Conservation (phyloP, 92 coral and sea anemone species). For the Galaxea fascicularis region DNA sequence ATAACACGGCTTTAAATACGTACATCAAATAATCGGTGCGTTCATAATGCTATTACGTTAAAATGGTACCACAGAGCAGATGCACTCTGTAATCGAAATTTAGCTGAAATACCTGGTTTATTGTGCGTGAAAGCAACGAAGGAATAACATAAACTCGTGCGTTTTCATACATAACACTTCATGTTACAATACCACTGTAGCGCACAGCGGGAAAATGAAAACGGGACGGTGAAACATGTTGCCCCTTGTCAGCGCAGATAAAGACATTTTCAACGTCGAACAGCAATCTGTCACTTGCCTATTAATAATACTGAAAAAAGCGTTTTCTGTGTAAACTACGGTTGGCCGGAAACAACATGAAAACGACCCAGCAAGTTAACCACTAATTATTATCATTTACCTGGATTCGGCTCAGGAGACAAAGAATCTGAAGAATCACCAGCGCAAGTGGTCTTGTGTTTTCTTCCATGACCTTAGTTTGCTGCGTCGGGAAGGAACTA, state of each 20-base stretch:
- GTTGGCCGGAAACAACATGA: constrained; percentile 30
- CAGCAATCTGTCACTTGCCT: constrained; percentile 48
- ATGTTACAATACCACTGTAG: constrained; percentile 28
- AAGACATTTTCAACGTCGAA: constrained; percentile 51
- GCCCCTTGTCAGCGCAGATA: constrained; percentile 46
- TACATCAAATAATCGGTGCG: constrained; percentile 4
- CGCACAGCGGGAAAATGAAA: constrained; percentile 31
- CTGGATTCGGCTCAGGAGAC: constrained; percentile 18
- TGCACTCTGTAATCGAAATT: constrained; percentile 9
- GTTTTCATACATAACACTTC: constrained; percentile 36
- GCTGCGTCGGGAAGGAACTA: neutral
- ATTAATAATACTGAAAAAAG: constrained; percentile 31
- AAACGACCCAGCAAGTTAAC: constrained; percentile 8
- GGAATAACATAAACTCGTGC: constrained; percentile 45
- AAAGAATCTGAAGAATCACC: constrained; percentile 24
- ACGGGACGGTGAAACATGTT: constrained; percentile 1
- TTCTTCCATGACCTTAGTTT: constrained; percentile 3
- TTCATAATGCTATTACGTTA: constrained; percentile 24
- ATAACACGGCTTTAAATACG: constrained; percentile 19
- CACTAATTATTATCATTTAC: constrained; percentile 20
- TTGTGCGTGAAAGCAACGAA: constrained; percentile 32
- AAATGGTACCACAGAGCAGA: neutral
- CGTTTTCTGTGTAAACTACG: constrained; percentile 45
- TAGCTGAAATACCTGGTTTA: constrained; percentile 14
- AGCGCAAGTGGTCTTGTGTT: neutral